Base-by-base conservation (phyloP, 2,113 vertebrate species). In the Nothobranchius kuhntae region DNA sequence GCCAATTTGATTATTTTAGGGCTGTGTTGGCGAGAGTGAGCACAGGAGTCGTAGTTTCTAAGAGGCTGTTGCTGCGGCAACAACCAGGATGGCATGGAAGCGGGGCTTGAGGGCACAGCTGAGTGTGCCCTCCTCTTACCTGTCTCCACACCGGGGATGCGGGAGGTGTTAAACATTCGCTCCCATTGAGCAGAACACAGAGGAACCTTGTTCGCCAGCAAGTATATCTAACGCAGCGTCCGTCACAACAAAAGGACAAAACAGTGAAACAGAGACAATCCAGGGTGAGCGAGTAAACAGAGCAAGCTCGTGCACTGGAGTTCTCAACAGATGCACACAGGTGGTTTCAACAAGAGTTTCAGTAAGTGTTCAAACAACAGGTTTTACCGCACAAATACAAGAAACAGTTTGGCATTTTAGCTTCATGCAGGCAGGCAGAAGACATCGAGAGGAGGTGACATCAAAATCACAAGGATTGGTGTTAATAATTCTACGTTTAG, bases 151-250 rank as follows among this genome's bases (percentile, higher is more conserved):
- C 96, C 95, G 0, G 97, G 96, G 77, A 96, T 70, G 47, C 97
- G 94, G 48, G 93, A 94, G 7, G 96, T 97, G 76, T 99, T 99
- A 92, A 98, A 99, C 95, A 97, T 95, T 48, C 95, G 91, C 84
- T 99, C 97, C 95, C 96, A 99, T 89, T 99, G 97, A 81, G 96
- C 94, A 7, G 97, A 99, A 87, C 97, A 99, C 82, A 99, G 94
- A 1, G 97, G 97, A 82, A 99, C 89, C 51, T 94, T 95, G 86
- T 96, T 96, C 56, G 93, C 95, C 95, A 97, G n/a, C 91, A 97
- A 93, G 85, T 93, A 94, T 81, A 96, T 95, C 97, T 99, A 93
- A 87, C 86, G 78, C 80, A 78, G 84, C 81, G 60, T 90, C 86
- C 90, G 24, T 78, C 75, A 87, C 65, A 79, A 85, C 74, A 35